These are phyloP conservation scores for Chroicocephalus ridibundus DNA, from an alignment of 2,113 vertebrate genomes.

Conservation along the genomic window DNA sequence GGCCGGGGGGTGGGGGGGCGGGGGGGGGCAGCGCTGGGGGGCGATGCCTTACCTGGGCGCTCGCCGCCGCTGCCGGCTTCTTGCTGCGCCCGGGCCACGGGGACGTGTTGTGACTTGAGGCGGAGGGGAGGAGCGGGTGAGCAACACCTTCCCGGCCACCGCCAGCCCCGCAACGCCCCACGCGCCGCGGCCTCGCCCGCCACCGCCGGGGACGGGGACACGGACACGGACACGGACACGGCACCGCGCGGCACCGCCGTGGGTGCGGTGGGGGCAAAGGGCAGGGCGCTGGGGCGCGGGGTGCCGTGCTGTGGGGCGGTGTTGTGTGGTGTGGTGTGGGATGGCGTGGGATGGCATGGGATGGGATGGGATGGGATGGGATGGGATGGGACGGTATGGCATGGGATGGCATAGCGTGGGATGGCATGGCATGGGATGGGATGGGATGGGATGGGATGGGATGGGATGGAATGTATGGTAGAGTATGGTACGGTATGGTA, in stretches of 20 bases:
- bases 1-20: no score
- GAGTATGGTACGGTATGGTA: accelerated
- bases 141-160: not conserved
- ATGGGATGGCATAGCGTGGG: no score
- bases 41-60: slow-evolving; percentile 7
- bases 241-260: no score
- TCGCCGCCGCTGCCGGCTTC: not conserved
- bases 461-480: no score
- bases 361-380: no score
- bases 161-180: not conserved
- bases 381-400: no score
- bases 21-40: not conserved
- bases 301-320: no score
- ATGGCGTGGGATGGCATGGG: no score
- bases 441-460: accelerated
- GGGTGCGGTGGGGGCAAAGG: not conserved
- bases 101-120: slow-evolving; percentile 21
- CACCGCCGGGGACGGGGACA: no score
- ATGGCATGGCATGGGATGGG: no score
- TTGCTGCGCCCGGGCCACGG: not conserved
- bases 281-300: not conserved
- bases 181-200: not conserved
- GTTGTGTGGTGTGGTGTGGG: no score
- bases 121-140: slow-evolving; percentile 13
- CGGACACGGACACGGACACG: not conserved